Conservation (phyloP, 2,888 invertebrate genomes). For the Dorcus parallelipipedus region DNA sequence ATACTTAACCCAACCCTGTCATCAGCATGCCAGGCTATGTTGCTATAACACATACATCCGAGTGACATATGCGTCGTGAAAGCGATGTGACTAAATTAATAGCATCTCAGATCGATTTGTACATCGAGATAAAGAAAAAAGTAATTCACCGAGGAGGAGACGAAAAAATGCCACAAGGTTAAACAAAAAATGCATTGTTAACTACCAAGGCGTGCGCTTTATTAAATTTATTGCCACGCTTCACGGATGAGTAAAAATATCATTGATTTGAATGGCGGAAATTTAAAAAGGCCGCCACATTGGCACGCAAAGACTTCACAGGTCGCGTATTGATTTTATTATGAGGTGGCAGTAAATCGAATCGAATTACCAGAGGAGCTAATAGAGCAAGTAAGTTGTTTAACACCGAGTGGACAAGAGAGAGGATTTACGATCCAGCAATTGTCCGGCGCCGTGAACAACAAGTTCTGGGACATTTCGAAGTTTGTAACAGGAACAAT, state of each 20-base stretch:
- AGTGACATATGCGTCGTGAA: neutral
- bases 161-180: conserved; percentile 7
- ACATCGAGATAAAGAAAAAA: neutral
- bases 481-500: conserved; percentile 6
- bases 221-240: conserved; percentile 18
- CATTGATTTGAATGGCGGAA: too few relatives aligned
- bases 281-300: too few relatives aligned
- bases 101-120: neutral
- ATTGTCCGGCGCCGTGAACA: too few relatives aligned
- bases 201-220: conserved; percentile 17
- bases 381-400: too few relatives aligned
- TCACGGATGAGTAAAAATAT: conserved; percentile 10
- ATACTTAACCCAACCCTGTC: conserved; percentile 8
- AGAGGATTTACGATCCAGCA: too few relatives aligned
- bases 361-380: too few relatives aligned
- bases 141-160: neutral
- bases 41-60: neutral
- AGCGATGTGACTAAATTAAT: neutral
- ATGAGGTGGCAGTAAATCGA: too few relatives aligned
- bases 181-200: conserved; percentile 19
- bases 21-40: neutral
- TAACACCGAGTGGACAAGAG: too few relatives aligned
- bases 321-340: too few relatives aligned
- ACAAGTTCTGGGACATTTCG: neutral
- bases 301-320: too few relatives aligned